Percentiles rank a stretch among this genome's conserved stretches.
Evolutionary conservation across 2,888 invertebrate genomes (phyloP).

Genomic region (Drosophila merina): DNA sequence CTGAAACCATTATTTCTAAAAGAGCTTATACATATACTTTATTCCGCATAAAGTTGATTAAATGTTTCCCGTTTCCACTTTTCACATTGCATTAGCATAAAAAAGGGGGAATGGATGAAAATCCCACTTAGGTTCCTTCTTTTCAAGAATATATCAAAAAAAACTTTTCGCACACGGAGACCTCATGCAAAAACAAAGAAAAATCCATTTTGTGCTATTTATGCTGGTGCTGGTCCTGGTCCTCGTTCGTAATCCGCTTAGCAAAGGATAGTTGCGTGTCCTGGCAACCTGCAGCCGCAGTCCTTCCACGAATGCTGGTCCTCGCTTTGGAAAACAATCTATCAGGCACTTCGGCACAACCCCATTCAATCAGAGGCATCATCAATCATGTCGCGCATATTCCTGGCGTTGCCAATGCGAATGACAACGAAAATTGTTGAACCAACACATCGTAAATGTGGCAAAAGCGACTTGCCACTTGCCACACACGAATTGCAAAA

Average conservation of each 20-base stretch:
- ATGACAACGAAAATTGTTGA: constrained; percentile 39
- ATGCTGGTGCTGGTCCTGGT: constrained; percentile 11
- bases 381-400: constrained; percentile 71
- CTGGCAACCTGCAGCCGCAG: constrained; percentile 36
- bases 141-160: constrained; percentile 13
- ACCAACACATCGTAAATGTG: constrained; percentile 33
- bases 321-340: constrained; percentile 62
- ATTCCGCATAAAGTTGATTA: constrained; percentile 71
- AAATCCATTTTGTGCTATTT: constrained; percentile 26
- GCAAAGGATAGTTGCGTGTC: constrained; percentile 27
- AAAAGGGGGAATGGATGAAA: constrained; percentile 25
- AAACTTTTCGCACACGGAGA: constrained; percentile 52
- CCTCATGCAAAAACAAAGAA: constrained; percentile 59
- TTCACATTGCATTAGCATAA: constrained; percentile 60
- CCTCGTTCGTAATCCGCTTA: constrained; percentile 62
- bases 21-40: constrained; percentile 40
- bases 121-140: constrained; percentile 31
- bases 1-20: constrained; percentile 21
- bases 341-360: constrained; percentile 53
- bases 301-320: constrained; percentile 37
- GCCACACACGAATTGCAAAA: constrained; percentile 8
- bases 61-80: constrained; percentile 49
- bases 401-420: constrained; percentile 41
- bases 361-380: constrained; percentile 69
- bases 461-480: constrained; percentile 20